Conservation (phyloP, 2,797 vertebrate genomes). For the Semaprochilodus insignis region DNA sequence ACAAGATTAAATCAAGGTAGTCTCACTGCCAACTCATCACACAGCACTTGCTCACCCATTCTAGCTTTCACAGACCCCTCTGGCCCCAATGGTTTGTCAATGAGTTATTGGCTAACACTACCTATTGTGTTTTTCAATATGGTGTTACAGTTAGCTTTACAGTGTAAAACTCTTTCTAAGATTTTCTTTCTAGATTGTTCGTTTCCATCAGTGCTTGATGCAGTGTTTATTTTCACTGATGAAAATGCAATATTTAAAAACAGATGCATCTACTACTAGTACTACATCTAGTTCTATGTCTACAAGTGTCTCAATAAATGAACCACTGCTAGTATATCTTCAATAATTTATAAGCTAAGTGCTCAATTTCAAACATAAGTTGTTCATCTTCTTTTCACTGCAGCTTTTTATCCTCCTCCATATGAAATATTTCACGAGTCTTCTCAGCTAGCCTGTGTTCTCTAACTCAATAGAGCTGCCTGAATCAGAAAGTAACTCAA, state of each 20-base stretch:
- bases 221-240: background rate
- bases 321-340: too few relatives aligned
- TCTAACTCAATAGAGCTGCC: constrained; percentile 15
- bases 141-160: background rate
- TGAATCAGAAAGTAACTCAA: constrained; percentile 39
- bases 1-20: too few relatives aligned
- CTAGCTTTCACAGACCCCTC: background rate
- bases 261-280: too few relatives aligned
- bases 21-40: too few relatives aligned
- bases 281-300: too few relatives aligned
- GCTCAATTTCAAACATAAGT: too few relatives aligned
- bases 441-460: constrained; percentile 4
- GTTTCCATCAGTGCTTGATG: background rate
- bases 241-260: background rate
- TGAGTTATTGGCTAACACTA: too few relatives aligned
- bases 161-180: background rate
- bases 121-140: too few relatives aligned
- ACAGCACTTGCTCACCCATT: too few relatives aligned
- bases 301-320: too few relatives aligned
- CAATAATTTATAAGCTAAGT: too few relatives aligned
- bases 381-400: background rate
- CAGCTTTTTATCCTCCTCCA: background rate
- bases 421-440: constrained; percentile 16
- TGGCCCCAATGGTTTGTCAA: too few relatives aligned
- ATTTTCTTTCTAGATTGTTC: background rate